Evolutionary conservation across 2,888 invertebrate genomes (phyloP).

Genomic region (Leptinotarsa rubiginosa): DNA sequence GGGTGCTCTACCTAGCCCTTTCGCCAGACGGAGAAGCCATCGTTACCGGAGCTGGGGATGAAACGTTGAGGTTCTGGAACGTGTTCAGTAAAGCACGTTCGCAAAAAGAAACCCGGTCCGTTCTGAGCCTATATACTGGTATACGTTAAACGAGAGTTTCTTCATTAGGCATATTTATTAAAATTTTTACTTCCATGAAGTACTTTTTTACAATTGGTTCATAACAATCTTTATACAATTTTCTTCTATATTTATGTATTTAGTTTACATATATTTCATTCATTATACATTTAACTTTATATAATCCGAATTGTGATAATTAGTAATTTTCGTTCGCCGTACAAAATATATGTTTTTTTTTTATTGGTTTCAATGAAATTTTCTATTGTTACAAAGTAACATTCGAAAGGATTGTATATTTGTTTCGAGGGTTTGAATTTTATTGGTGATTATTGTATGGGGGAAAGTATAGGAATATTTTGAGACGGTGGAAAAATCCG

Average conservation of each 20-base stretch:
- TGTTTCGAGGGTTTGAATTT: slow-evolving; percentile 7
- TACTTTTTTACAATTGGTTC: slow-evolving; percentile 31
- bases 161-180: slow-evolving; percentile 2
- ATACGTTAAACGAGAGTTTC: slow-evolving; percentile 72
- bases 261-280: slow-evolving; percentile 36
- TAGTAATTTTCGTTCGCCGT: slow-evolving; percentile 21
- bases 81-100: slow-evolving; percentile 98
- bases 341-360: slow-evolving; percentile 16
- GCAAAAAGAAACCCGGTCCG: slow-evolving; percentile 93
- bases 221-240: slow-evolving; percentile 30
- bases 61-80: slow-evolving; percentile 98
- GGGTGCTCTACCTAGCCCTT: slow-evolving; percentile 95
- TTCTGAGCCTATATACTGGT: slow-evolving; percentile 91
- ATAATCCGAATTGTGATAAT: slow-evolving; percentile 40
- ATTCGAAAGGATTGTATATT: slow-evolving; percentile 16
- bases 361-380: slow-evolving; percentile 19
- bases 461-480: slow-evolving; percentile 3
- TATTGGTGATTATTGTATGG: slow-evolving; percentile 1
- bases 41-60: slow-evolving; percentile 98
- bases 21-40: slow-evolving; percentile 99
- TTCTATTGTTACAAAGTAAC: slow-evolving; percentile 47
- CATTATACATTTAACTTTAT: slow-evolving; percentile 38
- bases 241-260: slow-evolving; percentile 40
- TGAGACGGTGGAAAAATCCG: background rate
- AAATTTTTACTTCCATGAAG: slow-evolving; percentile 42